Percentiles rank a stretch among this genome's conserved stretches.
Conservation (phyloP, 35 echinoderm and acorn worm species). For the Apostichopus parvimensis region DNA sequence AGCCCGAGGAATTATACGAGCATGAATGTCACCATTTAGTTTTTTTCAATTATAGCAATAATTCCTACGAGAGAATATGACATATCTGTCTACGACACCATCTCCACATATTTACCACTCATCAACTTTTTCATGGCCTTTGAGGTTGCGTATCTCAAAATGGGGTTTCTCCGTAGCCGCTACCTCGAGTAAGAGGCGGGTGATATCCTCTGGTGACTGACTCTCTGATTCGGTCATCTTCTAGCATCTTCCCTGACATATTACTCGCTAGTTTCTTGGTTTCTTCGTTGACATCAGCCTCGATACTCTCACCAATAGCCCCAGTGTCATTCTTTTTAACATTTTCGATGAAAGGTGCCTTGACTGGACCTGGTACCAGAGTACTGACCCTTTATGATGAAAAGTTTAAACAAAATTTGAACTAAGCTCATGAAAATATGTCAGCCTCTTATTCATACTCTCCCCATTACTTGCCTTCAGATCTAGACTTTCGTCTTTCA, state of each 20-base stretch:
- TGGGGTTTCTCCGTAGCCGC: constrained; percentile 3
- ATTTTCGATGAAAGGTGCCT: neutral
- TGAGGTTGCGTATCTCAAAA: constrained; percentile 5
- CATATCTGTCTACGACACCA: neutral
- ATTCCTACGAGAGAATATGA: neutral
- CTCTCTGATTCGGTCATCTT: neutral
- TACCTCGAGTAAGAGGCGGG: neutral
- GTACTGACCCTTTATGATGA: neutral
- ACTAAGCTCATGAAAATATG: too few species aligned
- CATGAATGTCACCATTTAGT: too few species aligned
- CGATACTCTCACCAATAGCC: neutral
- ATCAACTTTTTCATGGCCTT: neutral
- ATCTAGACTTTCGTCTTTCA: too few species aligned
- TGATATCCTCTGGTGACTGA: neutral
- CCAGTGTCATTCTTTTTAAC: neutral
- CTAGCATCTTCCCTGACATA: neutral
- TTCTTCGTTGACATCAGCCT: neutral
- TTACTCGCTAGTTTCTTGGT: neutral
- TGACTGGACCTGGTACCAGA: constrained; percentile 9
- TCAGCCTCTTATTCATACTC: too few species aligned
- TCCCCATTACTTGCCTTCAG: too few species aligned
- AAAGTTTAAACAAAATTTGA: neutral
- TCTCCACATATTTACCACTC: neutral
- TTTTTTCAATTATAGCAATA: too few species aligned
- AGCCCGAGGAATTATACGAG: too few species aligned